A percentile compares a stretch with the other conserved stretches of the same genome.
phyloP scores from a whole-genome alignment of 2,888 invertebrate species.

The Acrobasis consociella region DNA sequence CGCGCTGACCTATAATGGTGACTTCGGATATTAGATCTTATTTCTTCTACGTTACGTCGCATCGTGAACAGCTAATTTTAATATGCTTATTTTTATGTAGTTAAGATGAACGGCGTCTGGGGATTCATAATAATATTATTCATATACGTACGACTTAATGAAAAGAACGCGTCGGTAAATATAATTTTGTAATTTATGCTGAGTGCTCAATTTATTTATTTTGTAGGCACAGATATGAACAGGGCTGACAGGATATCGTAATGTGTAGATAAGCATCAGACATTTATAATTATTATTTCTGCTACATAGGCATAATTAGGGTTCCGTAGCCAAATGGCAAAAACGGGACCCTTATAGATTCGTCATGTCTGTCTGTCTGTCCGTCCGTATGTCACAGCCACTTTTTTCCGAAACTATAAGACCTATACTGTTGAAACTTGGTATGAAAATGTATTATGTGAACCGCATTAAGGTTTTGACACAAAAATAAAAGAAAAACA shows the following conservation, averaged over 20 bases:
- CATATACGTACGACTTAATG: slow-evolving; percentile 53
- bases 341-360: too few relatives aligned
- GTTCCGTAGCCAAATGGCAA: too few relatives aligned
- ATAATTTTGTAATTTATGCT: slow-evolving; percentile 36
- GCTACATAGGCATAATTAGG: too few relatives aligned
- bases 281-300: too few relatives aligned
- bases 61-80: slow-evolving; percentile 37
- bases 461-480: too few relatives aligned
- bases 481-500: too few relatives aligned
- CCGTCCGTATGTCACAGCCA: too few relatives aligned
- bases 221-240: not conserved
- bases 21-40: slow-evolving; percentile 46
- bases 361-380: too few relatives aligned
- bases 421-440: too few relatives aligned
- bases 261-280: too few relatives aligned
- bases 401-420: too few relatives aligned
- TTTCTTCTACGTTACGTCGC: slow-evolving; percentile 38
- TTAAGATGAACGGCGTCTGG: slow-evolving; percentile 42
- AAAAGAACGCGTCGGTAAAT: slow-evolving; percentile 59
- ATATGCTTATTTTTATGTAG: slow-evolving; percentile 53
- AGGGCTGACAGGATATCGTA: not conserved
- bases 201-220: slow-evolving; percentile 38
- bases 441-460: too few relatives aligned
- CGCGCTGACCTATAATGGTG: slow-evolving; percentile 45
- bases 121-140: slow-evolving; percentile 67